Percentiles rank a stretch among this genome's conserved stretches.
Evolutionary conservation across 2,113 vertebrate species (phyloP).

Genomic region (Passer domesticus): DNA sequence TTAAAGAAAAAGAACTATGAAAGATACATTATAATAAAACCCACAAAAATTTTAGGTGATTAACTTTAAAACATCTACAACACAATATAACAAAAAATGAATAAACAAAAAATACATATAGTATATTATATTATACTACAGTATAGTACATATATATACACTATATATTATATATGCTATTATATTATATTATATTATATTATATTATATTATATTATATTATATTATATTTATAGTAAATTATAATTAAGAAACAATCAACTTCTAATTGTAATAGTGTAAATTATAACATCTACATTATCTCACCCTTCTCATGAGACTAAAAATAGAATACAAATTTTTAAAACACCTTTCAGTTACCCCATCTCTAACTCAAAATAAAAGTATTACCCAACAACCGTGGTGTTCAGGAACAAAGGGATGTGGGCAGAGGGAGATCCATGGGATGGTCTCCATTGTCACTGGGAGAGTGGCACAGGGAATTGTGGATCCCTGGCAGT

Average conservation of each 20-base stretch:
- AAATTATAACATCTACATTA: background rate
- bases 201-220: no score
- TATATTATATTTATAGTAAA: no score
- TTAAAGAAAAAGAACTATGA: background rate
- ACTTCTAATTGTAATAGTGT: background rate
- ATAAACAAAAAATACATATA: background rate
- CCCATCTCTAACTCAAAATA: background rate
- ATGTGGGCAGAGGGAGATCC: background rate
- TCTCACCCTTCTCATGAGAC: background rate
- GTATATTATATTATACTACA: background rate
- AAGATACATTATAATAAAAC: background rate
- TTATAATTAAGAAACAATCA: background rate
- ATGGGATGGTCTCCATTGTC: rapidly evolving
- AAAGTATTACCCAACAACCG: background rate
- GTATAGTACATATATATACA: no score
- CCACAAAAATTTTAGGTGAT: background rate
- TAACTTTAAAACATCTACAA: background rate
- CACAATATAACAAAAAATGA: background rate
- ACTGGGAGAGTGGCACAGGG: background rate
- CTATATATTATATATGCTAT: no score
- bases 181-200: no score
- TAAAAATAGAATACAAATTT: background rate
- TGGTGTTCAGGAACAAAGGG: rapidly evolving
- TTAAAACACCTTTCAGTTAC: background rate
- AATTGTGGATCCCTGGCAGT: background rate